Percentiles rank a stretch among this genome's conserved stretches.
Evolutionary conservation across 2,888 invertebrate species (phyloP).

Genomic region (Oscheius sp.): DNA sequence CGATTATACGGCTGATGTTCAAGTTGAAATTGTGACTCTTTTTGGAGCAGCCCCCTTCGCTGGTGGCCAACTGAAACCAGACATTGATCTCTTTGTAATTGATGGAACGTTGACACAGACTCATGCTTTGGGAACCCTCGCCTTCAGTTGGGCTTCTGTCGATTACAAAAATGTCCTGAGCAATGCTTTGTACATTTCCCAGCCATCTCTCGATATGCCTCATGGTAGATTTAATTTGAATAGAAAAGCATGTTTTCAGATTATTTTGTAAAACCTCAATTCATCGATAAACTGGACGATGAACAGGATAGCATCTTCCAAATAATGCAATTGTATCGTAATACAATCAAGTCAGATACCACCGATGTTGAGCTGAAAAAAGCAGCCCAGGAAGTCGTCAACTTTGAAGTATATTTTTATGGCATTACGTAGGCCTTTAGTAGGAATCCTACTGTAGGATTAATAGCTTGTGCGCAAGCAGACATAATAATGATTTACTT

Average conservation of each 20-base stretch:
- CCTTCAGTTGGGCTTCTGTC: slow-evolving; percentile 53
- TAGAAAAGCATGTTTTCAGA: no score
- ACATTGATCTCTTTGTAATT: slow-evolving; percentile 35
- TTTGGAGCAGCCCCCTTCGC: slow-evolving; percentile 52
- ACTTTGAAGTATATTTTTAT: slow-evolving; percentile 24
- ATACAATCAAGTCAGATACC: background rate
- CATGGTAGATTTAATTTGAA: no score
- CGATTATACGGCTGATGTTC: background rate
- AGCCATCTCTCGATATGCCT: slow-evolving; percentile 50
- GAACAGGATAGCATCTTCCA: slow-evolving; percentile 35
- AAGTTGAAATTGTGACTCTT: background rate
- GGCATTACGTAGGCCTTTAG: no score
- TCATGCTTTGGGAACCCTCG: slow-evolving; percentile 53
- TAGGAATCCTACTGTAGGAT: no score
- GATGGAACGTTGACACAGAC: slow-evolving; percentile 44
- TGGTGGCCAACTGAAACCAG: slow-evolving; percentile 28
- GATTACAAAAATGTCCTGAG: slow-evolving; percentile 52
- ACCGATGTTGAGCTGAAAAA: background rate
- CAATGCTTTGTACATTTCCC: slow-evolving; percentile 58
- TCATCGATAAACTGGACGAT: slow-evolving; percentile 43
- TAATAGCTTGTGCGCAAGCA: no score
- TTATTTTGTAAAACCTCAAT: slow-evolving; percentile 60
- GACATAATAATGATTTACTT: no score
- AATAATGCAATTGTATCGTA: slow-evolving; percentile 12
- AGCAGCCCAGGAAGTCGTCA: slow-evolving; percentile 28